phyloP scores from a whole-genome alignment of 1,140 invertebrate genomes.

The Tetramorium parvispinum region DNA sequence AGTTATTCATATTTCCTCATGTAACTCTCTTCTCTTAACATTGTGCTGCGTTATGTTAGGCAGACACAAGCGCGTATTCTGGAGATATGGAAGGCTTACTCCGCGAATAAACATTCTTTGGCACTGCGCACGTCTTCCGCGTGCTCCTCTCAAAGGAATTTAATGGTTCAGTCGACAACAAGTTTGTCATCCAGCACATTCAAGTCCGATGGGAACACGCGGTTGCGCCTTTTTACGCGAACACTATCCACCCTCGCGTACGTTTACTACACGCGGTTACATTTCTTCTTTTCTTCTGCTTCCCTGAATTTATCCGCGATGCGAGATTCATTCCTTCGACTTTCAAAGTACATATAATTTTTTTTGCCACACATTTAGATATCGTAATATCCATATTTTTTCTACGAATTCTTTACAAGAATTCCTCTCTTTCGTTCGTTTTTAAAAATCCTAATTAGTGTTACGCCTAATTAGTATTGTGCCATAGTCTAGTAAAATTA shows the following conservation, averaged over 20 bases:
- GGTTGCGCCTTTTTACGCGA: slow-evolving; percentile 50
- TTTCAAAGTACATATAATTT: not conserved
- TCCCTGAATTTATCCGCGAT: slow-evolving; percentile 33
- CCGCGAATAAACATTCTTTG: slow-evolving; percentile 59
- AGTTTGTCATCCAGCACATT: slow-evolving; percentile 65
- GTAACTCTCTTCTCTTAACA: slow-evolving; percentile 10
- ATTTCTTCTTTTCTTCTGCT: slow-evolving; percentile 30
- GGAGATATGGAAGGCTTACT: slow-evolving; percentile 42
- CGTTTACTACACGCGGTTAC: slow-evolving; percentile 26
- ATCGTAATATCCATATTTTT: not conserved
- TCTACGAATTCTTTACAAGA: not conserved
- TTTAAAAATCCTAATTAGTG: not conserved
- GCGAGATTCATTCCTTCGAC: slow-evolving; percentile 29
- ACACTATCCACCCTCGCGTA: slow-evolving; percentile 29
- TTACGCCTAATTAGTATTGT: not conserved
- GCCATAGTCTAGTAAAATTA: not conserved
- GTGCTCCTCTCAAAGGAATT: slow-evolving; percentile 62
- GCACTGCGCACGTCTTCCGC: slow-evolving; percentile 41
- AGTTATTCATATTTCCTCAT: not conserved
- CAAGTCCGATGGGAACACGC: slow-evolving; percentile 50
- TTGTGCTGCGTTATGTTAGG: slow-evolving; percentile 38
- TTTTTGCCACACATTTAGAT: not conserved
- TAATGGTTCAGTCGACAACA: slow-evolving; percentile 62
- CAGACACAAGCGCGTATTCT: slow-evolving; percentile 12
- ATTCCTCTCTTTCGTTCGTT: not conserved